Percentiles rank a stretch among this genome's conserved stretches.
Conservation (phyloP, 2,797 vertebrate genomes). For the Acrocephalus scirpaceus region DNA sequence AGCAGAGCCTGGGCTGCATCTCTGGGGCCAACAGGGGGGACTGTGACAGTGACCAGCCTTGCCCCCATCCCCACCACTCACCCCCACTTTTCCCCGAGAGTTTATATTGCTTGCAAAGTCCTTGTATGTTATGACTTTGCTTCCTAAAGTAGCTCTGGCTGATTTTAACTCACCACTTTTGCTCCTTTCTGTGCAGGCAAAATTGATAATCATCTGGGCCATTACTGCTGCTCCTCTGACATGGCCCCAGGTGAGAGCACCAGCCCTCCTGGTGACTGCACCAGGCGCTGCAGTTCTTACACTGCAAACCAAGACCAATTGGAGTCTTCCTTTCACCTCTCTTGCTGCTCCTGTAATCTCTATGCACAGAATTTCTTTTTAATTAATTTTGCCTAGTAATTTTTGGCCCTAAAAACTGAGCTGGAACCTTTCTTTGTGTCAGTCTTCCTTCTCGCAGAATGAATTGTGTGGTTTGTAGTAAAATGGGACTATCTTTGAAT, state of each 20-base stretch:
- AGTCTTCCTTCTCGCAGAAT: not conserved
- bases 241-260: not conserved
- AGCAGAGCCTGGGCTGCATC: not conserved
- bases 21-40: not conserved
- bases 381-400: not conserved
- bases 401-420: not conserved
- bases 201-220: not conserved
- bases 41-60: not conserved
- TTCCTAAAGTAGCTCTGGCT: not conserved
- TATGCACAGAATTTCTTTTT: not conserved
- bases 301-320: fast-evolving
- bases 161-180: not conserved
- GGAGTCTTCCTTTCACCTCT: not conserved
- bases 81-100: not conserved
- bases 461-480: not conserved
- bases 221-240: not conserved
- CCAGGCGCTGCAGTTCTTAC: not conserved
- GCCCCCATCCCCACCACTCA: not conserved
- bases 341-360: not conserved
- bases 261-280: not conserved
- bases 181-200: not conserved
- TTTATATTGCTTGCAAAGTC: not conserved
- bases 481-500: not conserved
- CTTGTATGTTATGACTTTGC: not conserved
- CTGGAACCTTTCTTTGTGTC: not conserved